These are phyloP conservation scores for Entomyzon cyanotis DNA, from an alignment of 2,113 vertebrate species.

Conservation along the genomic window DNA sequence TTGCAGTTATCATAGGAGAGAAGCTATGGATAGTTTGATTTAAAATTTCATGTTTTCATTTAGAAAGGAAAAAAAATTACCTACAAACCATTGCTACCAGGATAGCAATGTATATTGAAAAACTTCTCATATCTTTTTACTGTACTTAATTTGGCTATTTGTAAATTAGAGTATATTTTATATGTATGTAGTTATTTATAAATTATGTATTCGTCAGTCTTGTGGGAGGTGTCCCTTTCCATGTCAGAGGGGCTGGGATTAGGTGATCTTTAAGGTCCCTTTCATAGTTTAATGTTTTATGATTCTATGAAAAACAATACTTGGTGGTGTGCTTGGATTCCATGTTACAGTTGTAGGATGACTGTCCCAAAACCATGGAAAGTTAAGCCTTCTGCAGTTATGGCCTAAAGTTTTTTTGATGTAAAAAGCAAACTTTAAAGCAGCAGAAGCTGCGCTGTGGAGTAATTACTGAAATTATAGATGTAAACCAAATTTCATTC, in stretches of 20 bases:
- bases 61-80: background rate
- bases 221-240: background rate
- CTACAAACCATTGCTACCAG: background rate
- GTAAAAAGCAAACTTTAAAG: background rate
- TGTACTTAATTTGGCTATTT: conserved; percentile 64
- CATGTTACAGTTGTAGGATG: background rate
- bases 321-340: background rate
- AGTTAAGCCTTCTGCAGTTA: background rate
- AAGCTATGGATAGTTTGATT: background rate
- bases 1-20: background rate
- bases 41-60: conserved; percentile 5
- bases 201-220: background rate
- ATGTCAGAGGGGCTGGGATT: background rate
- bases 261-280: background rate
- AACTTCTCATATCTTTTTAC: conserved; percentile 12
- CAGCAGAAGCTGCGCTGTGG: background rate
- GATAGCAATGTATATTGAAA: background rate
- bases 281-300: background rate
- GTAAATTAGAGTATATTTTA: background rate
- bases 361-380: background rate
- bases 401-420: background rate
- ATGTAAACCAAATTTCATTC: background rate
- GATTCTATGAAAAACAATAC: background rate
- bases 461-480: background rate
- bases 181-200: background rate